These are phyloP conservation scores for cattle (Bos taurus) DNA, from an alignment of 2,113 vertebrate genomes.

Conservation along the genomic window ARS-UCD2.0 NC_037335.1:111288501-111289000, in stretches of 20 bases:
- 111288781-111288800: rapidly evolving
- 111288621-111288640: rapidly evolving
- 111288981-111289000: not conserved
- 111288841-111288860: rapidly evolving
- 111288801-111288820: rapidly evolving
- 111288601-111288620: rapidly evolving
- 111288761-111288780: rapidly evolving
- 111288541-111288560: rapidly evolving
- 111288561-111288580: not conserved
- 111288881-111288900: rapidly evolving
- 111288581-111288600: rapidly evolving
- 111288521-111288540: rapidly evolving
- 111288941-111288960: rapidly evolving
- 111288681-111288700: rapidly evolving
- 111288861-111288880: not conserved
- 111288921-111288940: too few species aligned
- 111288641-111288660: rapidly evolving
- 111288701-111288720: rapidly evolving
- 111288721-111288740: rapidly evolving
- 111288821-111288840: rapidly evolving
- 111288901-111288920: not conserved
- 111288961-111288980: not conserved
- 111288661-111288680: rapidly evolving
- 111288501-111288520: rapidly evolving
- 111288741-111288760: rapidly evolving